These are phyloP conservation scores for Enoplolaimus lenunculus DNA, from an alignment of 2,888 invertebrate species.

Conservation along the genomic window DNA sequence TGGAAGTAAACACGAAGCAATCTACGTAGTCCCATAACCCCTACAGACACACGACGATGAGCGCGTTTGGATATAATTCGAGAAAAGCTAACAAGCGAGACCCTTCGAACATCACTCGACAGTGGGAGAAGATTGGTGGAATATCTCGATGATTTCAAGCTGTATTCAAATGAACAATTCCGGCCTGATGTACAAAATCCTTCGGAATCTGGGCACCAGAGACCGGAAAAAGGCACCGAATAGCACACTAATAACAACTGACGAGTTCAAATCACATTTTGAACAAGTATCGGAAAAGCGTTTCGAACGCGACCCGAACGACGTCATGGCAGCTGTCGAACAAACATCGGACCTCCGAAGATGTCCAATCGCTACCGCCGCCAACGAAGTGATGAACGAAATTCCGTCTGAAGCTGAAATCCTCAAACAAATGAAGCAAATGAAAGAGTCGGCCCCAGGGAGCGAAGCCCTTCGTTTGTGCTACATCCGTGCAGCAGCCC, in stretches of 20 bases:
- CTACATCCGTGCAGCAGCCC: background rate
- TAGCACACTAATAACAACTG: background rate
- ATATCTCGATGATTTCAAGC: no score
- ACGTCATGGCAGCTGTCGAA: background rate
- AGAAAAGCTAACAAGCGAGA: no score
- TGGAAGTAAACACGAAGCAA: no score
- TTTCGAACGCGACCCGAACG: background rate
- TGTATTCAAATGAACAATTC: no score
- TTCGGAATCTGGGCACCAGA: background rate
- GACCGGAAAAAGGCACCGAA: background rate
- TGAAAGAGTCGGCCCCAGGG: background rate
- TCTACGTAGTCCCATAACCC: no score
- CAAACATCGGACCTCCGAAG: background rate
- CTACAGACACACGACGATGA: no score
- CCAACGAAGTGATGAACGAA: background rate
- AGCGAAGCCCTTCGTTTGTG: background rate
- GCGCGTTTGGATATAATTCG: no score
- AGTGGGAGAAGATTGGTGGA: no score
- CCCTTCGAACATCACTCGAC: no score
- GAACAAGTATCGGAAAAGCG: background rate
- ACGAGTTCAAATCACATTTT: slow-evolving; percentile 1
- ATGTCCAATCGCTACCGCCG: background rate
- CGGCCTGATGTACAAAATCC: background rate
- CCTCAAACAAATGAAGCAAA: background rate
- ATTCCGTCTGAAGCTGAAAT: background rate